Percentiles rank a stretch among this genome's conserved stretches.
Conservation (phyloP, 2,113 vertebrate species). For the Strigops habroptila region DNA sequence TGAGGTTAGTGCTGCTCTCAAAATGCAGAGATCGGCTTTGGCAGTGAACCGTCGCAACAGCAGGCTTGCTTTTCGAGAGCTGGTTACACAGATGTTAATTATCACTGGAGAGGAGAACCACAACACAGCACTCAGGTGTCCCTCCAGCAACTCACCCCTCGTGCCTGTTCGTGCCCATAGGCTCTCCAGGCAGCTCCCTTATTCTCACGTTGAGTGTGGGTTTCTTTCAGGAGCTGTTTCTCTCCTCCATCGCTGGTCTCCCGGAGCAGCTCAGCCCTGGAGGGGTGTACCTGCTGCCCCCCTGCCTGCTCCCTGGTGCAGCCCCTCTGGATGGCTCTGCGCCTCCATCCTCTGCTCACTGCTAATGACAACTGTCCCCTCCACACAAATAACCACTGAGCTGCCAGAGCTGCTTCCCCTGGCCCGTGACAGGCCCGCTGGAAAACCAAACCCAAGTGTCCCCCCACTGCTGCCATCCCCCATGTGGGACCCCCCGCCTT, state of each 20-base stretch:
- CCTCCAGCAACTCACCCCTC: not conserved
- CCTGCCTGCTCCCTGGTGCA: not conserved
- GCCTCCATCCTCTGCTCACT: not conserved
- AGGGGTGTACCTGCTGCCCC: not conserved
- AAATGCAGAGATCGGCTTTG: not conserved
- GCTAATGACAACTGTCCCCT: too few species aligned
- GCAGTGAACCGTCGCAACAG: not conserved
- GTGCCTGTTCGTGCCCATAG: accelerated
- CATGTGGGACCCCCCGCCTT: not conserved
- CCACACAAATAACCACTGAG: not conserved
- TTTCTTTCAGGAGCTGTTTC: not conserved
- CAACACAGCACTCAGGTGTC: accelerated
- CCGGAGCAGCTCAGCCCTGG: not conserved
- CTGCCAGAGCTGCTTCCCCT: not conserved
- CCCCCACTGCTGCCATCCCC: not conserved
- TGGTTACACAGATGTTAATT: not conserved
- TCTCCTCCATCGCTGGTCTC: not conserved
- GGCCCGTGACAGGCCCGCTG: not conserved
- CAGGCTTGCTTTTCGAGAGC: not conserved
- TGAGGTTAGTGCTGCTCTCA: not conserved
- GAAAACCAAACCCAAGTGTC: not conserved
- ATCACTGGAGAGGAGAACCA: not conserved
- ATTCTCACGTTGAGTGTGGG: not conserved
- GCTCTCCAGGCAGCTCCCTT: not conserved
- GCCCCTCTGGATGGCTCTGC: not conserved